Conservation (phyloP, 2,797 vertebrate species). For the Odontamblyopus lacepedii region DNA sequence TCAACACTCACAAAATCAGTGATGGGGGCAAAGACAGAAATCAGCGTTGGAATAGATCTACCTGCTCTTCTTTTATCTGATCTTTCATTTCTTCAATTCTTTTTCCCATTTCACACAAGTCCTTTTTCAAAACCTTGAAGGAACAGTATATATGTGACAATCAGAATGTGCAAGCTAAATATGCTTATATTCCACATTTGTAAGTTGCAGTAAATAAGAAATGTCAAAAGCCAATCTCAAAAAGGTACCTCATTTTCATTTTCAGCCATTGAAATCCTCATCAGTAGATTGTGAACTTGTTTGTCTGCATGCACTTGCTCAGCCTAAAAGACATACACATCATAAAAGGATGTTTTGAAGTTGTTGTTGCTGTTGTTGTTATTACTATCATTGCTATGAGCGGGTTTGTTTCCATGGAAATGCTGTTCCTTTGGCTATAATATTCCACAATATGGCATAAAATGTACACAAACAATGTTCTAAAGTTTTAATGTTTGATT, state of each 20-base stretch:
- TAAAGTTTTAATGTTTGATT: too few relatives aligned
- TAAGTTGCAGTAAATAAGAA: background rate
- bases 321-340: slow-evolving; percentile 60
- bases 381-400: too few relatives aligned
- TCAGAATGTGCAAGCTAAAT: background rate
- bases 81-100: slow-evolving; percentile 76
- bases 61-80: slow-evolving; percentile 79
- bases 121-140: slow-evolving; percentile 73
- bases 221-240: background rate
- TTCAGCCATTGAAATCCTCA: slow-evolving; percentile 77
- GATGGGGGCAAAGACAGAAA: background rate
- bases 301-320: slow-evolving; percentile 43
- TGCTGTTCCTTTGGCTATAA: too few relatives aligned
- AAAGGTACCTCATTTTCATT: slow-evolving; percentile 72
- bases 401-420: too few relatives aligned
- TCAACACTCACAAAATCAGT: background rate
- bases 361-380: too few relatives aligned
- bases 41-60: slow-evolving; percentile 36
- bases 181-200: background rate
- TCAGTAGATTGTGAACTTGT: slow-evolving; percentile 65
- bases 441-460: too few relatives aligned
- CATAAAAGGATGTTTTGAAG: too few relatives aligned
- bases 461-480: too few relatives aligned
- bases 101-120: slow-evolving; percentile 75
- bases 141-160: background rate